Conservation (phyloP, 30 jellyfish, hydroid and myxozoan species). For the Chironex yamaguchii region DNA sequence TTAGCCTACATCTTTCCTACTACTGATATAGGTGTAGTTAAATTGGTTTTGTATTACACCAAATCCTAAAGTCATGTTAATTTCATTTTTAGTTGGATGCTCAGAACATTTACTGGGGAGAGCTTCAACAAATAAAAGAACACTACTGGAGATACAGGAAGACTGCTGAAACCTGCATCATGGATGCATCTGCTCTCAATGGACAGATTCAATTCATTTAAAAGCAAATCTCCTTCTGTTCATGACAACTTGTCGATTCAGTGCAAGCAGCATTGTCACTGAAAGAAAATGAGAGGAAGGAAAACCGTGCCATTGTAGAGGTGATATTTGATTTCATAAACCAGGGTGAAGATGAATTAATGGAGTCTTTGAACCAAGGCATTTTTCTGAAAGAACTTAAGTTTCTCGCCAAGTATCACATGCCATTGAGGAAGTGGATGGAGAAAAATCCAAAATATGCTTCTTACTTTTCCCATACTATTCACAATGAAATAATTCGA, state of each 20-base stretch:
- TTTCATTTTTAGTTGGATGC: neutral
- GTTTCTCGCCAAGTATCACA: constrained; percentile 37
- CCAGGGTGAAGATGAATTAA: constrained; percentile 11
- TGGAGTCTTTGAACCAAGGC: constrained; percentile 18
- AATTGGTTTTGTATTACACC: too few relatives aligned
- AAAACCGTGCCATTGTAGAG: constrained; percentile 10
- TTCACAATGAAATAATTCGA: constrained; percentile 50
- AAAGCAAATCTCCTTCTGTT: neutral
- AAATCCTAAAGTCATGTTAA: too few relatives aligned
- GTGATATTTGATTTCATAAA: constrained; percentile 26
- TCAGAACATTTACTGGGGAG: constrained; percentile 9
- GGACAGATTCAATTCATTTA: neutral
- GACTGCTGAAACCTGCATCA: constrained; percentile 38
- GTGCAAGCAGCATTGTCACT: neutral
- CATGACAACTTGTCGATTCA: neutral
- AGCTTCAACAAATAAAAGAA: constrained; percentile 33
- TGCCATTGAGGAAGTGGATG: constrained; percentile 54
- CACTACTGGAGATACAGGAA: constrained; percentile 41
- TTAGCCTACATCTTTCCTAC: too few relatives aligned
- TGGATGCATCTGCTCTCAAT: constrained; percentile 45
- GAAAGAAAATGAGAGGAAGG: neutral
- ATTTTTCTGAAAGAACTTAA: constrained; percentile 33
- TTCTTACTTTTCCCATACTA: constrained; percentile 30
- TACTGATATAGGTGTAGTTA: too few relatives aligned
- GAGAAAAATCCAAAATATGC: constrained; percentile 44